Base-by-base conservation (phyloP, 2,888 invertebrate species). In the Taenaris catops region DNA sequence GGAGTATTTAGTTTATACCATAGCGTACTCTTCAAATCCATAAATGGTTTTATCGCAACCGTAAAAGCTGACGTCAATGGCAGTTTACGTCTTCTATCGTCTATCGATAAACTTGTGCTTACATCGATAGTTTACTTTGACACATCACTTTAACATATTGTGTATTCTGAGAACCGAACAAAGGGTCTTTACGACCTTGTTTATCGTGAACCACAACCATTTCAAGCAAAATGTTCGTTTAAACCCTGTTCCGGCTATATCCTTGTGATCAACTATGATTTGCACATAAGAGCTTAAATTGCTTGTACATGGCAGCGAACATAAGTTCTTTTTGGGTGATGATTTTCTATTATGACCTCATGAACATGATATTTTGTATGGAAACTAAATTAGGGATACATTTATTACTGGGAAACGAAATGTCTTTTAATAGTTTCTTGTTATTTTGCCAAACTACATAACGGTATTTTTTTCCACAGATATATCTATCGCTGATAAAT, bases 111-210 rank as follows among this genome's bases (percentile, higher is more conserved):
- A 39, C 40, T 31, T 29, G 39, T 36, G 28, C 34, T 43, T 31
- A 43, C 36, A 29, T 40, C 42, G 47, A 47, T 47, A 40, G 38
- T 42, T 47, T 37, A 31, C 26, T 42, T 35, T 16, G 38, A 40
- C 62, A n/a, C n/a, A 57, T 49, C 58, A 55, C 63, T 63, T 39
- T 57, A 41, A 41, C 35, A 38, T 46, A 58, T 61, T 62, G 58
- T 60, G 60, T 58, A 63, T 58, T 60, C 61, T 49, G 52, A 46
- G 43, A 51, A 56, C 55, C 54, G 53, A 61, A 67, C 66, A 67
- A 69, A 68, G 55, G 57, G 51, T 58, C 55, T 67, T 71, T 65
- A 63, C 55, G 53, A 49, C 40, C 58, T 61, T 64, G 69, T 70
- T 71, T 71, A 72, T 67, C 53, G 63, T 45, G 51, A 51, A 53